phyloP scores from a whole-genome alignment of 2,113 vertebrate species.

The Rousettus leschenaultii region DNA sequence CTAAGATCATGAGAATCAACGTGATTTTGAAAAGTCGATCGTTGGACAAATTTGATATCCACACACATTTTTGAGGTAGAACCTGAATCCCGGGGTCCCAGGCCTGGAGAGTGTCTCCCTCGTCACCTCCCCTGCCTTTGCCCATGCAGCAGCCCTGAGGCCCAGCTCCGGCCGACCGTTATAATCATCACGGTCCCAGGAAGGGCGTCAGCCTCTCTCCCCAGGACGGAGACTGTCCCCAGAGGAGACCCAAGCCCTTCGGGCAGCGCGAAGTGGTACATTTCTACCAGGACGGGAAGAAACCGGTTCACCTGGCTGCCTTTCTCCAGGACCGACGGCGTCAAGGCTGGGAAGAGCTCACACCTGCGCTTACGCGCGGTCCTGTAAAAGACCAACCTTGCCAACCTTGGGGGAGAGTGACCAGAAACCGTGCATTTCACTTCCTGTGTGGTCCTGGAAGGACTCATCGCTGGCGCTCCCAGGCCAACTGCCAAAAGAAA shows the following conservation, averaged over 20 bases:
- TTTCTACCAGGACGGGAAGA: background rate
- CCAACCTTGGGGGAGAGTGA: fast-evolving
- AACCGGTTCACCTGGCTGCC: no score
- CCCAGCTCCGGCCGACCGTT: background rate
- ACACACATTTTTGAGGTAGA: background rate
- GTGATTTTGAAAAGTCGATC: background rate
- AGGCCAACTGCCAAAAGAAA: background rate
- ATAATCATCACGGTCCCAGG: fast-evolving
- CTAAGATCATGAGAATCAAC: background rate
- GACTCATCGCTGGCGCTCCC: background rate
- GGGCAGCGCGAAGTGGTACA: fast-evolving
- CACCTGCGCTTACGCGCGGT: background rate
- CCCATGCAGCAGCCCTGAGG: background rate
- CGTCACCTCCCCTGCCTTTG: fast-evolving
- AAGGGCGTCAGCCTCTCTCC: background rate
- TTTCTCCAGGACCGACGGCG: fast-evolving
- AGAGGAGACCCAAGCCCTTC: fast-evolving
- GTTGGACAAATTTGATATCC: background rate
- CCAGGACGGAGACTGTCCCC: background rate
- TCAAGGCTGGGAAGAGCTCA: no score
- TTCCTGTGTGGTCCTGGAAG: fast-evolving
- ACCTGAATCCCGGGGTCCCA: background rate
- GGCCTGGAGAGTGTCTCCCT: background rate
- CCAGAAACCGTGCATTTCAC: background rate
- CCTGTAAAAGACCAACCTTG: background rate